Evolutionary conservation across 1,140 invertebrate genomes (phyloP).

Genomic region (Zelostemma sp.): DNA sequence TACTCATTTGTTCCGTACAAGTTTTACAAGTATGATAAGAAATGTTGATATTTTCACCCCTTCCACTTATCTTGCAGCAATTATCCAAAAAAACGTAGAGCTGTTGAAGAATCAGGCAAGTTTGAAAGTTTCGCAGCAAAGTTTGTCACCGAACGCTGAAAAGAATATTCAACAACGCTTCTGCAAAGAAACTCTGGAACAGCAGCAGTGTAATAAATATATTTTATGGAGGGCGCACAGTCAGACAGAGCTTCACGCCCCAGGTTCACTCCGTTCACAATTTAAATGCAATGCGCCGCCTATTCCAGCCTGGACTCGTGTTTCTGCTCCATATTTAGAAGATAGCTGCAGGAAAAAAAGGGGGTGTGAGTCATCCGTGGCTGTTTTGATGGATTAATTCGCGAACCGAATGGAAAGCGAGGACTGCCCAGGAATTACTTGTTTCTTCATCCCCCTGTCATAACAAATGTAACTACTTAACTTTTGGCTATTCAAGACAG

Average conservation of each 20-base stretch:
- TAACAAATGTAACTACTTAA: conserved; percentile 46
- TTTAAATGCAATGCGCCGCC: conserved; percentile 55
- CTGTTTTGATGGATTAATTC: conserved; percentile 69
- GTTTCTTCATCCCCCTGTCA: conserved; percentile 43
- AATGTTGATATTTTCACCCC: no score
- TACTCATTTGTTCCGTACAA: no score
- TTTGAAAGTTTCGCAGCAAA: conserved; percentile 6
- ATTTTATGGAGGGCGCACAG: conserved; percentile 33
- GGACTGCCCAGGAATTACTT: conserved; percentile 52
- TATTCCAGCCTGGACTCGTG: conserved; percentile 52
- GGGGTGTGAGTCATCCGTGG: conserved; percentile 56
- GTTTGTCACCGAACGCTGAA: not conserved
- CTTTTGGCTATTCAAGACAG: no score
- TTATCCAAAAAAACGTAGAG: no score
- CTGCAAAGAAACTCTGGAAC: conserved; percentile 16
- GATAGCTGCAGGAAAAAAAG: conserved; percentile 45
- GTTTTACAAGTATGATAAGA: no score
- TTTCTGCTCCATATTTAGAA: conserved; percentile 55
- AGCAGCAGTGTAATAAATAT: conserved; percentile 34
- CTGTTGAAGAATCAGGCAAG: no score
- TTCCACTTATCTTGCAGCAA: no score
- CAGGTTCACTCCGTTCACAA: conserved; percentile 35
- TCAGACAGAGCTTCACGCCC: conserved; percentile 31
- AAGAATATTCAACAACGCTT: conserved; percentile 15
- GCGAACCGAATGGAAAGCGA: conserved; percentile 62